Percentiles rank a stretch among this genome's conserved stretches.
These are phyloP conservation scores for Hydropsyche tenuis DNA, from an alignment of 1,140 invertebrate genomes.

Conservation along the genomic window DNA sequence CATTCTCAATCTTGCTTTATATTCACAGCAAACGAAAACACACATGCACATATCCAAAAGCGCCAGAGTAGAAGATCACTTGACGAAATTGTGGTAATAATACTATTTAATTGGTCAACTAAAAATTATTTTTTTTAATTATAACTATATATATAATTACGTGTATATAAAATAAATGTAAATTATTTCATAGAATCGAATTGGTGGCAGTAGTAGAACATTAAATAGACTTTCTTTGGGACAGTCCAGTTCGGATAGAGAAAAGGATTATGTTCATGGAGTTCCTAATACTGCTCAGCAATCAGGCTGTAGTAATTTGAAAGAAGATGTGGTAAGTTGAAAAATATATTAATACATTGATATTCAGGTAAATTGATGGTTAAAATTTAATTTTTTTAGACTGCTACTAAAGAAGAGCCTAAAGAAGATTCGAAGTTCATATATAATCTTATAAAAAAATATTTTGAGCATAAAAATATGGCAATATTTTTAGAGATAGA, in stretches of 20 bases:
- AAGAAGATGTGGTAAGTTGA: conserved; percentile 6
- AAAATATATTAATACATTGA: too few relatives aligned
- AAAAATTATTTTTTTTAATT: too few relatives aligned
- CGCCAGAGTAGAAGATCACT: conserved; percentile 38
- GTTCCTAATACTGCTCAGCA: conserved; percentile 3
- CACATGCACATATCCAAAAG: conserved; percentile 19
- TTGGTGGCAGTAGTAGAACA: conserved; percentile 32
- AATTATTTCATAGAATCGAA: conserved; percentile 25
- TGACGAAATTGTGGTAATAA: conserved; percentile 43
- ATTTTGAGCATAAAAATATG: conserved; percentile 33
- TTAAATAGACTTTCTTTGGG: conserved; percentile 40
- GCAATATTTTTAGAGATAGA: conserved; percentile 37
- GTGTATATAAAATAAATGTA: neutral
- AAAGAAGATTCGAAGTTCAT: neutral
- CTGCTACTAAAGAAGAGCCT: neutral
- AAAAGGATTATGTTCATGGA: conserved; percentile 45
- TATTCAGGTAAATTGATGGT: too few relatives aligned
- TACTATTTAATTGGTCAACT: neutral
- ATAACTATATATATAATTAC: too few relatives aligned
- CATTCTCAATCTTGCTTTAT: too few relatives aligned
- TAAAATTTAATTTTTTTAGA: neutral
- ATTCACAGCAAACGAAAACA: neutral
- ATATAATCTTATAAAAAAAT: conserved; percentile 12
- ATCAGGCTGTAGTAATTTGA: conserved; percentile 21
- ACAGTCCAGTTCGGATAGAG: conserved; percentile 46